A percentile compares a stretch with the other conserved stretches of the same genome.
Evolutionary conservation across 2,797 vertebrate genomes (phyloP).

Genomic region (Helarctos malayanus): DNA sequence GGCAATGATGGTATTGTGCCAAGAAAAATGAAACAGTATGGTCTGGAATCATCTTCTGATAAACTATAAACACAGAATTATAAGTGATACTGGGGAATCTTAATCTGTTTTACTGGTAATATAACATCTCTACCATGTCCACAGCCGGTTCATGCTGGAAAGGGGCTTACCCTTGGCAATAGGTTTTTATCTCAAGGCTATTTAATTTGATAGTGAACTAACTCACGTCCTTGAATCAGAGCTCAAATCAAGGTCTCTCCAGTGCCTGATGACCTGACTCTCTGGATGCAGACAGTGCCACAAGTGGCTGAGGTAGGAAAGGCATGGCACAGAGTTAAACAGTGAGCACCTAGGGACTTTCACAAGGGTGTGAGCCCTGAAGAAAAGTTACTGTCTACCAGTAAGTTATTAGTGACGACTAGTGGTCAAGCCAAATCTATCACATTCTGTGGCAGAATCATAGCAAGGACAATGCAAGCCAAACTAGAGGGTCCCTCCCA

Average conservation of each 20-base stretch:
- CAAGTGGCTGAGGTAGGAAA: background rate
- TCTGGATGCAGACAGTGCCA: background rate
- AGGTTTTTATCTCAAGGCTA: background rate
- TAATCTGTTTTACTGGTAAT: background rate
- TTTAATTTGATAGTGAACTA: slow-evolving; percentile 10
- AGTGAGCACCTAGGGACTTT: background rate
- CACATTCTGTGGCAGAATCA: background rate
- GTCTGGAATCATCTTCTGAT: background rate
- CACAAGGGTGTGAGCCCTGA: background rate
- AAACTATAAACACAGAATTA: background rate
- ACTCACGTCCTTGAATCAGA: background rate
- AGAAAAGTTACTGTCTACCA: background rate
- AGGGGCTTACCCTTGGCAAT: background rate
- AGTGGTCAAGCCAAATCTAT: background rate
- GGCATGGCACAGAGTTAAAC: background rate
- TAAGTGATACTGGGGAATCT: background rate
- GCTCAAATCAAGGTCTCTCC: slow-evolving; percentile 12
- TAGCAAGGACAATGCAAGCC: background rate
- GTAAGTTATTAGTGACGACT: background rate
- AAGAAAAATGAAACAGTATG: slow-evolving; percentile 38
- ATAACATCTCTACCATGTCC: background rate
- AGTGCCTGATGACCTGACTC: background rate
- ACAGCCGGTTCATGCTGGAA: background rate
- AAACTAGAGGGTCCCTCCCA: background rate
- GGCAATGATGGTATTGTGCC: background rate